Evolutionary conservation across 2,113 vertebrate genomes (phyloP).

Genomic region (Notothenia rossii): DNA sequence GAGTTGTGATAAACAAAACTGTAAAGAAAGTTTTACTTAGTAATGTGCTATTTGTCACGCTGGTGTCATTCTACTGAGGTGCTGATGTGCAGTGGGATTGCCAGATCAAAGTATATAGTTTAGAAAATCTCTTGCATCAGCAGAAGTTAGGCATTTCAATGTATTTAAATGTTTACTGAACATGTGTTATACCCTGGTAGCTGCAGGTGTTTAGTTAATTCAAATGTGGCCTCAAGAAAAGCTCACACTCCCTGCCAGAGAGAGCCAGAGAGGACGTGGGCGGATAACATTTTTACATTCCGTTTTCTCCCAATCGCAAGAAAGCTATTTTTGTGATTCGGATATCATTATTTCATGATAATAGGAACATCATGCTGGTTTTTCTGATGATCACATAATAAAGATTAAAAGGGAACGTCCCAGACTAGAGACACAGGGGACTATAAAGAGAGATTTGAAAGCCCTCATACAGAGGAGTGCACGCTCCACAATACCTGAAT

Average conservation of each 20-base stretch:
- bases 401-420: constrained; percentile 19
- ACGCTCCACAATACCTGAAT: neutral
- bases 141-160: constrained; percentile 4
- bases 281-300: constrained; percentile 36
- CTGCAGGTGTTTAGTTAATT: constrained; percentile 68
- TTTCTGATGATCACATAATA: constrained; percentile 38
- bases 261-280: constrained; percentile 32
- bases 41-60: neutral
- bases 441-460: constrained; percentile 21
- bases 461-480: neutral
- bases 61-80: constrained; percentile 35
- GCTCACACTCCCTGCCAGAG: constrained; percentile 10
- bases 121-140: constrained; percentile 5
- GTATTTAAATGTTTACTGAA: constrained; percentile 24
- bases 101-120: constrained; percentile 15
- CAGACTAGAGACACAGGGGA: neutral
- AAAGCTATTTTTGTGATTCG: constrained; percentile 32
- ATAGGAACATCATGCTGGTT: constrained; percentile 29
- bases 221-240: constrained; percentile 63
- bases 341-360: constrained; percentile 31
- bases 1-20: constrained; percentile 31
- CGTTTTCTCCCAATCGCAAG: constrained; percentile 28
- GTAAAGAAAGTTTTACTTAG: too few species aligned
- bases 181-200: constrained; percentile 19
- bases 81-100: constrained; percentile 27